phyloP scores from a whole-genome alignment of 2,113 vertebrate genomes.

The Puffinus mauretanicus region DNA sequence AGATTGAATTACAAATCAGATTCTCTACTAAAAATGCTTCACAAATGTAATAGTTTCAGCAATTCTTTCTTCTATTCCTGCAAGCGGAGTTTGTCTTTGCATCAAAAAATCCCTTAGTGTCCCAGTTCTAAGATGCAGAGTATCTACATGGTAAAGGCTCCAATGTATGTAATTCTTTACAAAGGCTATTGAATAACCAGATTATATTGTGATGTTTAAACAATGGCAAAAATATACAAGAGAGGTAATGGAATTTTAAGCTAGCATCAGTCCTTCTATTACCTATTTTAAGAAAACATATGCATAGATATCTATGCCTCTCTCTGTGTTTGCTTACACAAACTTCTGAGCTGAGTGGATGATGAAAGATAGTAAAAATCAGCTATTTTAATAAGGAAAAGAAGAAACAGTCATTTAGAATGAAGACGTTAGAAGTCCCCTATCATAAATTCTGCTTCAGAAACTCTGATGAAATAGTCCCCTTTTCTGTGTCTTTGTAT shows the following conservation, averaged over 20 bases:
- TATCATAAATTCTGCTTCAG: not conserved
- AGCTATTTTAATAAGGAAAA: not conserved
- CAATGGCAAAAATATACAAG: not conserved
- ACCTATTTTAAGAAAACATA: not conserved
- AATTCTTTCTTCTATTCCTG: not conserved
- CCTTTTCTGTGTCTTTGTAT: not conserved
- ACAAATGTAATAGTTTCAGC: not conserved
- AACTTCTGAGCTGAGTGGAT: not conserved
- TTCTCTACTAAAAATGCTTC: not conserved
- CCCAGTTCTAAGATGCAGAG: not conserved
- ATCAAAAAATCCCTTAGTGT: not conserved
- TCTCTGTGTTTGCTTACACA: not conserved
- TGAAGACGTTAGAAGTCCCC: not conserved
- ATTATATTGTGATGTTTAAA: not conserved
- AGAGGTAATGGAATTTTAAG: not conserved
- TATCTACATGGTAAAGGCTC: not conserved
- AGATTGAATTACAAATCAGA: not conserved
- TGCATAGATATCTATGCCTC: not conserved
- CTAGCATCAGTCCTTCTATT: not conserved
- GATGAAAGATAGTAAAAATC: not conserved
- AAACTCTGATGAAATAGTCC: not conserved
- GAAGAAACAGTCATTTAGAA: not conserved
- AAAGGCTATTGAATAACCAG: not conserved
- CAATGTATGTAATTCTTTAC: not conserved
- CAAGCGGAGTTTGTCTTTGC: not conserved